Evolutionary conservation across 2,113 vertebrate genomes (phyloP).

Genomic region (Podarcis raffonei): DNA sequence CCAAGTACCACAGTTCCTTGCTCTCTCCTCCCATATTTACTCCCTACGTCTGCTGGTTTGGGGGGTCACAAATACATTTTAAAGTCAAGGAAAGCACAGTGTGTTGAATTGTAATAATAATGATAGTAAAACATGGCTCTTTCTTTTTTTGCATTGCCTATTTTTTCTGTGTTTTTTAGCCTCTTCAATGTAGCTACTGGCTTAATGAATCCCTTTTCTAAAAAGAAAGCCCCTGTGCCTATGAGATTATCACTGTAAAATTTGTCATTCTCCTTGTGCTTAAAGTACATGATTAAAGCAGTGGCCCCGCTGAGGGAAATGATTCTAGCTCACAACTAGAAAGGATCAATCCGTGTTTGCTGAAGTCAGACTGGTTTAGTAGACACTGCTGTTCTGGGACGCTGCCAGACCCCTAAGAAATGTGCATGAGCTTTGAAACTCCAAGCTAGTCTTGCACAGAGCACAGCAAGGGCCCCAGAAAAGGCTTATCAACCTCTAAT

Average conservation of each 20-base stretch:
- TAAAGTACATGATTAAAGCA: conserved; percentile 67
- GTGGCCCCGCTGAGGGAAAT: conserved; percentile 67
- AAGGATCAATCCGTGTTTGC: conserved; percentile 43
- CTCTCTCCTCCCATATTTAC: conserved; percentile 29
- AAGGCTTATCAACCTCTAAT: conserved; percentile 16
- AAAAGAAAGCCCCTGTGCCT: conserved; percentile 53
- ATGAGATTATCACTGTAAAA: conserved; percentile 65
- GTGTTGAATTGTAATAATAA: conserved; percentile 55
- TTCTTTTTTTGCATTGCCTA: neutral
- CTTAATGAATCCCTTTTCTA: conserved; percentile 65
- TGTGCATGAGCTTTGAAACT: conserved; percentile 35
- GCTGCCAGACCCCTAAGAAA: conserved; percentile 59
- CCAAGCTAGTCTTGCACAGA: neutral
- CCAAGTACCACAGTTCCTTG: neutral
- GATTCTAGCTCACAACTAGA: conserved; percentile 57
- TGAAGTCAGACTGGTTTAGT: conserved; percentile 16
- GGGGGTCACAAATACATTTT: conserved; percentile 20
- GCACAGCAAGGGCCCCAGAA: conserved; percentile 35
- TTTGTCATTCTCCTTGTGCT: conserved; percentile 63
- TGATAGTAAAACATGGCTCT: conserved; percentile 29
- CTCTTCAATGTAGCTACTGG: conserved; percentile 56
- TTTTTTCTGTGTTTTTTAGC: conserved; percentile 36
- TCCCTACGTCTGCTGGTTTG: conserved; percentile 2
- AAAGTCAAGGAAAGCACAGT: neutral
- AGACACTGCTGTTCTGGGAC: conserved; percentile 13